Conservation (phyloP, 1,140 invertebrate species). For the Pararge aegeria region DNA sequence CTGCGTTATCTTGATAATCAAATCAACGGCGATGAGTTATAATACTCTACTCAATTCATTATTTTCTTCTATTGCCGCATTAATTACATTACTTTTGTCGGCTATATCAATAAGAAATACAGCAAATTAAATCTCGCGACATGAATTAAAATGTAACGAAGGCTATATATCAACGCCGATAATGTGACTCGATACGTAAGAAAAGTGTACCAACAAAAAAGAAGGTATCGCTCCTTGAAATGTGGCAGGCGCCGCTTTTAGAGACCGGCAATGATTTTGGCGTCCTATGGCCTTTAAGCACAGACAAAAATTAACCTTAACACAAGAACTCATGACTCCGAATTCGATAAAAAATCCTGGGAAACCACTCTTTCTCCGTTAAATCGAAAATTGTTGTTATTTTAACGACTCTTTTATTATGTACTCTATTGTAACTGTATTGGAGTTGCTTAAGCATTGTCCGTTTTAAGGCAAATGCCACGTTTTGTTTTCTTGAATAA, state of each 20-base stretch:
- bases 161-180: background rate
- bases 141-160: background rate
- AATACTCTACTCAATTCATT: background rate
- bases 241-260: conserved; percentile 55
- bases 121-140: background rate
- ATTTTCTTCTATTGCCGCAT: background rate
- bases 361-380: conserved; percentile 45
- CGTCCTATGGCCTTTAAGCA: conserved; percentile 44
- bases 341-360: conserved; percentile 44
- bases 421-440: conserved; percentile 55
- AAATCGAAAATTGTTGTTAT: conserved; percentile 67
- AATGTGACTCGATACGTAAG: conserved; percentile 37
- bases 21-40: conserved; percentile 32
- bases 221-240: conserved; percentile 64
- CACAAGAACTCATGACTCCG: conserved; percentile 43
- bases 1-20: conserved; percentile 38
- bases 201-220: conserved; percentile 58
- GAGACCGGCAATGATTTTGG: conserved; percentile 64
- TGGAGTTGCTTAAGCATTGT: conserved; percentile 60
- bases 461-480: conserved; percentile 48
- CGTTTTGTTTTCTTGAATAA: conserved; percentile 52
- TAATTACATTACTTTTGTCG: background rate
- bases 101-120: background rate
- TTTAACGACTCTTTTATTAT: conserved; percentile 48
- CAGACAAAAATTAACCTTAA: conserved; percentile 63